Base-by-base conservation (phyloP, 1,140 invertebrate species). In the Melanaphis sacchari region DNA sequence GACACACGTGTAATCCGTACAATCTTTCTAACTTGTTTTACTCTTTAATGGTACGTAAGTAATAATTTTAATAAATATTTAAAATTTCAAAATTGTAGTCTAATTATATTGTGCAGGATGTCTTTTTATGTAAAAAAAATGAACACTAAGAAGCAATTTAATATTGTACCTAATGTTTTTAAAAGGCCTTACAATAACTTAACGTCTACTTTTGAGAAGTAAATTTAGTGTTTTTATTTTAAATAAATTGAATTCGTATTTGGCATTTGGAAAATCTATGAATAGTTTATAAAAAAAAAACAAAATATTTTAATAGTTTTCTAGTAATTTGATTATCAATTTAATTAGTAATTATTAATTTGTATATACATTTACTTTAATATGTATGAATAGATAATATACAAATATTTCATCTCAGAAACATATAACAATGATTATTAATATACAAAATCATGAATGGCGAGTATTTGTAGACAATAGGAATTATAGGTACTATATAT, bases 21-120 rank as follows among this genome's bases (percentile, higher is more conserved):
- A 38, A 84, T 93, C 84, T 93, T 24, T 84, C 31, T 38, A 49
- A 82, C 38, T 66, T 41, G 52, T 41, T 66, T 43, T 54, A 90
- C 59, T 41, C 22, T 41, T 15, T 90, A 54, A 54, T 84, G 91
- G 91, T 93, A 93, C 81, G 91, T 93, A 93, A 85, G 22, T 93
- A 49, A 84, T 18, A 52, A 38, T 85, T 92, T 92, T 84, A 92
- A 82, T 22, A 22, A 54, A 54, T 21, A 90, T 90, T 59, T 54
- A 41, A 36, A 36, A n/a, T 5, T 31, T n/a, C 31, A 5, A 76
- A n/a, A 76, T 66, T 66, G 11, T 66, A 66, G 31, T 66, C 31
- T 66, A 66, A n/a, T 76, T 36, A 76, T 76, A 76, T 76, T n/a
- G 15, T n/a, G 31, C n/a, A 76, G 31, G 31, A 0, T 76, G 31